phyloP scores from a whole-genome alignment of 2,888 invertebrate species.

The Sarcophaga variegata region DNA sequence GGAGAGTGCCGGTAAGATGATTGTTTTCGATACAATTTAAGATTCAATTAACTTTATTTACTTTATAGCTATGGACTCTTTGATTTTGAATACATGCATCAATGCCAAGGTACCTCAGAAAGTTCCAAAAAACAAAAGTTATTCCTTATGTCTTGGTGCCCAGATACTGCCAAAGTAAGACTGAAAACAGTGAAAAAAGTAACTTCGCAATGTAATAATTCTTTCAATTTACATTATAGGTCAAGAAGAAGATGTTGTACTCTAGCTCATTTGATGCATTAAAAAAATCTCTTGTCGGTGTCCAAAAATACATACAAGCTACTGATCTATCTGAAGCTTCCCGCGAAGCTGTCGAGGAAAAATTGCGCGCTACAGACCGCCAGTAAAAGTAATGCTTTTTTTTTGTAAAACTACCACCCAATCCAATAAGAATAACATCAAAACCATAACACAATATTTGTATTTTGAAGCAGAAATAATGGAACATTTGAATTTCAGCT shows the following conservation, averaged over 20 bases:
- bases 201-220: background rate
- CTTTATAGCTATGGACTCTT: conserved; percentile 92
- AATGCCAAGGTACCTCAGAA: conserved; percentile 98
- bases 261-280: conserved; percentile 98
- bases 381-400: conserved; percentile 84
- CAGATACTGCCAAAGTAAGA: conserved; percentile 95
- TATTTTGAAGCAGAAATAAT: conserved; percentile 67
- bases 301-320: conserved; percentile 98
- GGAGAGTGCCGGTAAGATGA: conserved; percentile 92
- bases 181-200: background rate
- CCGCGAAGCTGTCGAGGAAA: conserved; percentile 96
- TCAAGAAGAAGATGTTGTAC: conserved; percentile 93
- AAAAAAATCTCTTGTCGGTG: conserved; percentile 97
- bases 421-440: conserved; percentile 63
- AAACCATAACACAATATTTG: conserved; percentile 63
- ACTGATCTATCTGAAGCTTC: conserved; percentile 97
- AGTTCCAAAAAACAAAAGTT: conserved; percentile 98
- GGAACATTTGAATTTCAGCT: conserved; percentile 67
- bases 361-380: conserved; percentile 96
- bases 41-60: conserved; percentile 17
- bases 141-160: conserved; percentile 99
- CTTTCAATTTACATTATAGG: conserved; percentile 77
- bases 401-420: conserved; percentile 60
- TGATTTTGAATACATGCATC: conserved; percentile 99
- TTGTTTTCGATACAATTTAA: background rate